Percentiles rank a stretch among this genome's conserved stretches.
phyloP scores from a whole-genome alignment of 2,888 invertebrate species.

The Polymixis lichenea region DNA sequence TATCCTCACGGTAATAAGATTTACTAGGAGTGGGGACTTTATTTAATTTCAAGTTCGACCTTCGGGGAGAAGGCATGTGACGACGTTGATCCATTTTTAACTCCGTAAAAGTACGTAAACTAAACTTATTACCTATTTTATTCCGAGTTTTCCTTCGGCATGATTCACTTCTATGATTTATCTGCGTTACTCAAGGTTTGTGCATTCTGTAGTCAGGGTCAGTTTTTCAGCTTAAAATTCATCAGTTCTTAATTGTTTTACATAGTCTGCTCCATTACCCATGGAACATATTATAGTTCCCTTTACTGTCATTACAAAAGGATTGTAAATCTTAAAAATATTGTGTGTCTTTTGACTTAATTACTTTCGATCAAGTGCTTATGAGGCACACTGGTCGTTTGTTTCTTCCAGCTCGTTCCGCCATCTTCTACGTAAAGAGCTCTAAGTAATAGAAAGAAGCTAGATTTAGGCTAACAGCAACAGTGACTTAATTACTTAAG shows the following conservation, averaged over 20 bases:
- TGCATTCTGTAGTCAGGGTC: neutral
- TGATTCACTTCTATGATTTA: too few species aligned
- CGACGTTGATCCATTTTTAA: conserved; percentile 30
- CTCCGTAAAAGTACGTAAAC: conserved; percentile 1
- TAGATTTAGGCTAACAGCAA: too few species aligned
- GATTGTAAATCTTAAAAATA: neutral
- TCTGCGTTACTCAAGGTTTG: neutral
- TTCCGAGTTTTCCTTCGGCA: neutral
- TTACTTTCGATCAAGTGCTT: too few species aligned
- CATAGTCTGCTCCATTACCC: neutral
- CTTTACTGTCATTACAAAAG: neutral
- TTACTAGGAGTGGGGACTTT: conserved; percentile 71
- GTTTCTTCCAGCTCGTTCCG: too few species aligned
- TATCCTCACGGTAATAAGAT: conserved; percentile 76
- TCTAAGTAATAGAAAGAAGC: too few species aligned
- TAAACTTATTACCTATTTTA: conserved; percentile 1
- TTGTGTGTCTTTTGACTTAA: neutral
- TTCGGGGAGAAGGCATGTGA: conserved; percentile 41
- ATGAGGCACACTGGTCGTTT: too few species aligned
- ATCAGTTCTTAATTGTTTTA: neutral
- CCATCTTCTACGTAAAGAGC: too few species aligned
- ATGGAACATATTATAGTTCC: neutral
- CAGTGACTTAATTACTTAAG: too few species aligned
- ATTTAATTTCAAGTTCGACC: conserved; percentile 72
- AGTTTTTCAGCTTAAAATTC: neutral